Base-by-base conservation (phyloP, 2,797 vertebrate genomes). In the Sphenodon punctatus region DNA sequence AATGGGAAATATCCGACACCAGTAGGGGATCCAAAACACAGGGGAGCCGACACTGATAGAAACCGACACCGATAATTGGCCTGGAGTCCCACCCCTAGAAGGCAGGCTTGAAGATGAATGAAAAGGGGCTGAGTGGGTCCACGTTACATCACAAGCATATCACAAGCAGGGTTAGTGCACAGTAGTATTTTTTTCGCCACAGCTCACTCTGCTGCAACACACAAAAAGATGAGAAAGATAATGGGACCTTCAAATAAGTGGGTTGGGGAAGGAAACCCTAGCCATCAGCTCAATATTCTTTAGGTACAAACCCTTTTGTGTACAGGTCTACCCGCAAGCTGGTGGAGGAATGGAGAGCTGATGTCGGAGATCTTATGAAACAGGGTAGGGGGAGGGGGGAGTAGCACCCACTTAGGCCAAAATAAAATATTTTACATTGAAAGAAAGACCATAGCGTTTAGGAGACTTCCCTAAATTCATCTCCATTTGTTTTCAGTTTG, bases 391-490 rank as follows among this genome's bases (percentile, higher is more conserved):
- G n/a, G n/a, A n/a, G n/a, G n/a, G n/a, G n/a, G n/a, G n/a, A n/a
- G n/a, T 69, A 67, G 75, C 25, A 64, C 6, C 10, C 7, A 14
- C 25, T 25, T 38, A 60, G 15, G 38, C 14, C 1, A 49, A 66
- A 51, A 78, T 12, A 59, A 38, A 88, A 56, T 41, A 84, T 7
- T 91, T 88, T 78, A 43, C 45, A 43, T 45, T 10, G 10, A 10
- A 22, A 45, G 43, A 45, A 76, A 79, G 56, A 20, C 80, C 20
- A 17, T 15, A 32, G 56, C 32, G 51, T 78, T 84, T 84, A 80
- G 46, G 23, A 89, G 11, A 25, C 67, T 79, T 76, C 22, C 69
- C 58, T 67, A 42, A 68, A n/a, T 82, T 82, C 84, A 76, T 85
- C 53, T 76, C 42, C 59, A 59, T 82, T 43, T 45, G 20, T 45